Percentiles rank a stretch among this genome's conserved stretches.
These are phyloP conservation scores for Biston betularia DNA, from an alignment of 2,888 invertebrate genomes.

Conservation along the genomic window DNA sequence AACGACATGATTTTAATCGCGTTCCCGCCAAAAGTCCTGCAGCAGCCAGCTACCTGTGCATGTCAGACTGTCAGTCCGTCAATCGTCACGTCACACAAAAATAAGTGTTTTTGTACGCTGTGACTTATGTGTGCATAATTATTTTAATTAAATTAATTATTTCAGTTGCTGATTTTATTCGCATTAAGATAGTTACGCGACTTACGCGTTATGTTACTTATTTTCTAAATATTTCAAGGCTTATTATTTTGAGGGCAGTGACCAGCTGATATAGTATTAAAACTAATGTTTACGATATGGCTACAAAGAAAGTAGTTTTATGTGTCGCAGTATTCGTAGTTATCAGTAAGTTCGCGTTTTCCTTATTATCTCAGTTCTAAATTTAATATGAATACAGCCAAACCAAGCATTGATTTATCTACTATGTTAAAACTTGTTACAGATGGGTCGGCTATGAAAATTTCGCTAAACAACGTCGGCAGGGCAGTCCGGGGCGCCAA, in stretches of 20 bases:
- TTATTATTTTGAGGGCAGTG: background rate
- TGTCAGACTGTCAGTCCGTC: no score
- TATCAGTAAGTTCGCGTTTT: slow-evolving; percentile 50
- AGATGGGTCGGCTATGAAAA: slow-evolving; percentile 63
- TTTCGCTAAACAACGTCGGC: slow-evolving; percentile 87
- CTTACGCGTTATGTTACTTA: slow-evolving; percentile 4
- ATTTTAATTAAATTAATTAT: background rate
- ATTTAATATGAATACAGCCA: background rate
- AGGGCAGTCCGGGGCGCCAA: slow-evolving; percentile 91
- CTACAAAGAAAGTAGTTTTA: slow-evolving; percentile 59
- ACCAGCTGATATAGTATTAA: background rate
- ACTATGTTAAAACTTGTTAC: slow-evolving; percentile 39
- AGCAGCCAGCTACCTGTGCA: no score
- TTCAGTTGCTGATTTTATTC: slow-evolving; percentile 1
- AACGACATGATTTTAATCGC: no score
- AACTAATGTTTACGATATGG: slow-evolving; percentile 53
- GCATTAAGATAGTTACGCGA: background rate
- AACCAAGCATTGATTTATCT: background rate
- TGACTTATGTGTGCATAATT: no score
- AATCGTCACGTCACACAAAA: slow-evolving; percentile 7
- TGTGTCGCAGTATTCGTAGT: slow-evolving; percentile 60
- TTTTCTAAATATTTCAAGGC: slow-evolving; percentile 1
- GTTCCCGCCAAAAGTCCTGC: no score
- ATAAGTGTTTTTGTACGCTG: background rate
- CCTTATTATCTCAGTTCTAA: background rate